phyloP scores from a whole-genome alignment of 2,113 vertebrate species.

The Drymodes brunneopygia region DNA sequence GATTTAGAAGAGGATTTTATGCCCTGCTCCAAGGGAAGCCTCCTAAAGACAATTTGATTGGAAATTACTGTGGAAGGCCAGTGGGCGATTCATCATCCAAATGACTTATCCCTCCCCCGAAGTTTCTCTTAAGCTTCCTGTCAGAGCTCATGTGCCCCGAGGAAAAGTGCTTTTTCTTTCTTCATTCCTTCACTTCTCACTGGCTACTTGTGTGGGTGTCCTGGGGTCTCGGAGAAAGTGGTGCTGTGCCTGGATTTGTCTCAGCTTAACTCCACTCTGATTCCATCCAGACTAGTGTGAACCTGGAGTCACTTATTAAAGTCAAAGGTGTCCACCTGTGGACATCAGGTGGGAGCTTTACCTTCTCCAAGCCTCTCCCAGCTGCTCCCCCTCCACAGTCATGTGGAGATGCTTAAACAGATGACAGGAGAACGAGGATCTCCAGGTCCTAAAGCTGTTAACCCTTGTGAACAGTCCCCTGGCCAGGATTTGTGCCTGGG shows the following conservation, averaged over 20 bases:
- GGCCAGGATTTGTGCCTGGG: background rate
- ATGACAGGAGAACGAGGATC: background rate
- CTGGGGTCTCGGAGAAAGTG: slow-evolving; percentile 8
- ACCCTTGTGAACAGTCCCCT: background rate
- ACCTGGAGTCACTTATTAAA: background rate
- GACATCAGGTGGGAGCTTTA: background rate
- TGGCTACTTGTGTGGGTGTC: slow-evolving; percentile 14
- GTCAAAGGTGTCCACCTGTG: background rate
- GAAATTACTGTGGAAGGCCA: background rate
- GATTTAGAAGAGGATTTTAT: slow-evolving; percentile 8
- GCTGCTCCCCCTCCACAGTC: background rate
- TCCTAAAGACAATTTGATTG: slow-evolving; percentile 18
- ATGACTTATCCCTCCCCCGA: slow-evolving; percentile 34
- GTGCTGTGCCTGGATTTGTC: background rate
- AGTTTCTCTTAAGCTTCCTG: slow-evolving; percentile 45
- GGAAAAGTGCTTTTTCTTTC: slow-evolving; percentile 40
- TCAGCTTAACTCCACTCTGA: background rate
- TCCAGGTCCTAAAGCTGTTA: background rate
- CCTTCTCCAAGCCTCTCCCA: background rate
- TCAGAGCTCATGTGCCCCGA: slow-evolving; percentile 25
- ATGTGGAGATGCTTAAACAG: background rate
- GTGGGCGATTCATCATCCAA: slow-evolving; percentile 8
- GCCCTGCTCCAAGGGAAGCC: background rate
- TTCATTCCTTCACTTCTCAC: slow-evolving; percentile 8
- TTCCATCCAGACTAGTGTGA: background rate